Conservation (phyloP, 2,888 invertebrate species). For the Arctia plantaginis region DNA sequence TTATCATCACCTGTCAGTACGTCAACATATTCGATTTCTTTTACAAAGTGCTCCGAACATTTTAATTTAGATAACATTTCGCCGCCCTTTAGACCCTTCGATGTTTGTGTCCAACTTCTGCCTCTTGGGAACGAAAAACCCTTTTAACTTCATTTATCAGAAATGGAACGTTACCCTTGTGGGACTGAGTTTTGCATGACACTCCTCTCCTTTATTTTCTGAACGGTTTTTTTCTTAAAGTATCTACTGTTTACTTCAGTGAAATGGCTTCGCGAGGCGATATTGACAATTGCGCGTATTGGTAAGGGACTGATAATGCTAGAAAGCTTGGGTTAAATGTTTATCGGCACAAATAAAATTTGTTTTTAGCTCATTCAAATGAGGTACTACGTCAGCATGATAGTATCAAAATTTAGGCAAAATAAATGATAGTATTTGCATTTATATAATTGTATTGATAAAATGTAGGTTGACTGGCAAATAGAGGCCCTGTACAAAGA, state of each 20-base stretch:
- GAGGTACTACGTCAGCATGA: not conserved
- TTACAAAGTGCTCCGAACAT: slow-evolving; percentile 41
- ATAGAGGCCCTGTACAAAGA: not conserved
- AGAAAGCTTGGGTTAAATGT: slow-evolving; percentile 3
- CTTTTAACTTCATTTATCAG: slow-evolving; percentile 79
- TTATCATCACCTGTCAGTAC: slow-evolving; percentile 28
- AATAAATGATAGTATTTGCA: not conserved
- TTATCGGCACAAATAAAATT: slow-evolving; percentile 17
- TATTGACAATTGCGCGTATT: slow-evolving; percentile 38
- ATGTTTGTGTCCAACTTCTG: slow-evolving; percentile 58
- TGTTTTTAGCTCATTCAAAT: slow-evolving; percentile 4
- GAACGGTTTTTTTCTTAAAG: slow-evolving; percentile 34
- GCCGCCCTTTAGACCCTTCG: slow-evolving; percentile 38
- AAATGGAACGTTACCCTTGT: slow-evolving; percentile 68
- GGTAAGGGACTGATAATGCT: slow-evolving; percentile 23
- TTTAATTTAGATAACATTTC: slow-evolving; percentile 60
- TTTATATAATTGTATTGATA: not conserved
- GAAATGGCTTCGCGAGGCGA: slow-evolving; percentile 34
- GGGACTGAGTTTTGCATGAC: slow-evolving; percentile 72
- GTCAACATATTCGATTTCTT: slow-evolving; percentile 27
- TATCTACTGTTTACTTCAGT: slow-evolving; percentile 35
- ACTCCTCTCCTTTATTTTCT: slow-evolving; percentile 57
- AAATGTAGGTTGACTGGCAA: not conserved
- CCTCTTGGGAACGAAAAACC: slow-evolving; percentile 60
- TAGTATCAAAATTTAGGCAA: not conserved